Evolutionary conservation across 2,888 invertebrate species (phyloP).

Genomic region (Eutolmus rufibarbis): DNA sequence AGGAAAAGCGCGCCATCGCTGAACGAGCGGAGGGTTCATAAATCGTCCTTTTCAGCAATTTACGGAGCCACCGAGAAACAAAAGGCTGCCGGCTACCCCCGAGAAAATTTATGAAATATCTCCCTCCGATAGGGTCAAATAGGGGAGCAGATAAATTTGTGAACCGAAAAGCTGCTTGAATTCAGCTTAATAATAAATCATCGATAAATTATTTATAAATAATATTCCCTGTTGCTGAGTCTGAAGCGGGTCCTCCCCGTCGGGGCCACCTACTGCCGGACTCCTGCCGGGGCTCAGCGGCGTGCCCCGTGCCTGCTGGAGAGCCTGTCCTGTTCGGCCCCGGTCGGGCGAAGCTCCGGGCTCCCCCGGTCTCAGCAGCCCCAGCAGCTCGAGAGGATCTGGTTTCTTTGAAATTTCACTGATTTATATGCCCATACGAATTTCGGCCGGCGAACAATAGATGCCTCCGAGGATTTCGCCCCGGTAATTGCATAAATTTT

Average conservation of each 20-base stretch:
- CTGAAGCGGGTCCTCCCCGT: not conserved
- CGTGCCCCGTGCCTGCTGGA: not conserved
- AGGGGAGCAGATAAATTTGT: constrained; percentile 28
- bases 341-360: not conserved
- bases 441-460: not conserved
- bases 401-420: constrained; percentile 23
- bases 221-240: constrained; percentile 22
- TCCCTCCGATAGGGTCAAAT: constrained; percentile 15
- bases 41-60: constrained; percentile 33
- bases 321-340: not conserved
- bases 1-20: not conserved
- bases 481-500: constrained; percentile 17
- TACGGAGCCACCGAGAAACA: constrained; percentile 16
- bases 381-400: not conserved
- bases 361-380: not conserved
- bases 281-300: not conserved
- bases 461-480: not conserved
- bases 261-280: not conserved
- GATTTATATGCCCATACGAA: constrained; percentile 19
- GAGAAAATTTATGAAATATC: constrained; percentile 24
- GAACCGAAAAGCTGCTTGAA: constrained; percentile 28
- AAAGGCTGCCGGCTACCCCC: not conserved
- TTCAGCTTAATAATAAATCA: constrained; percentile 38
- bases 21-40: not conserved
- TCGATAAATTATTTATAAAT: constrained; percentile 38